These are phyloP conservation scores for Xerus rutilus DNA, from an alignment of 2,797 vertebrate species.

Conservation along the genomic window DNA sequence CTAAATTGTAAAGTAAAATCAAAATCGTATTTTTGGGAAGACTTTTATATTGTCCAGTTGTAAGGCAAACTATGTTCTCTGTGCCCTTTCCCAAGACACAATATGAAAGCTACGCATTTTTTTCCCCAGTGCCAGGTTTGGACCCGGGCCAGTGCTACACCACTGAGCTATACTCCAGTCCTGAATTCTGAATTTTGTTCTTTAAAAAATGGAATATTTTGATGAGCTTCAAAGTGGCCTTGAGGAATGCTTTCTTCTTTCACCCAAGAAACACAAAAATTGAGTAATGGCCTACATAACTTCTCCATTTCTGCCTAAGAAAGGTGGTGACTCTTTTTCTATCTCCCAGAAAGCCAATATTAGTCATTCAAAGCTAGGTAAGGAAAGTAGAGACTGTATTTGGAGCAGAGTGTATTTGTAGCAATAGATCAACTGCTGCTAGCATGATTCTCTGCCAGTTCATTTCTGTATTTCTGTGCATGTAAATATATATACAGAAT, in stretches of 20 bases:
- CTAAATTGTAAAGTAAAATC: background rate
- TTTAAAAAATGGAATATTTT: slow-evolving; percentile 53
- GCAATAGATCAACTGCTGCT: background rate
- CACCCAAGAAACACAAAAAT: slow-evolving; percentile 32
- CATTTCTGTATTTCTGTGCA: background rate
- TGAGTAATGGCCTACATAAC: slow-evolving; percentile 34
- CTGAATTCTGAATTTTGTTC: slow-evolving; percentile 12
- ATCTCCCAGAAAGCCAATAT: background rate
- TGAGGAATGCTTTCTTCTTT: background rate
- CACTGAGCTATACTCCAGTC: background rate
- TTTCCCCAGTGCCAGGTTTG: background rate
- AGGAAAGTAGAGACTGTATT: background rate
- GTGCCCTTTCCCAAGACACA: background rate
- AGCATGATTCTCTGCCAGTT: background rate
- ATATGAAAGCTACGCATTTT: background rate
- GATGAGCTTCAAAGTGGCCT: background rate
- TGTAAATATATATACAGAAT: slow-evolving; percentile 30
- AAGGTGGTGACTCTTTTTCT: background rate
- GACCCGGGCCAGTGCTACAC: background rate
- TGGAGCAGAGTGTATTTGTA: background rate
- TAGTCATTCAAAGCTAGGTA: background rate
- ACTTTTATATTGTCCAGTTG: background rate
- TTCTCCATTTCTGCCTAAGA: slow-evolving; percentile 10
- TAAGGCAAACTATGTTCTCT: background rate
- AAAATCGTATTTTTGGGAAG: slow-evolving; percentile 2